Evolutionary conservation across 2,113 vertebrate species (phyloP).

Genomic region (Ameiurus melas): DNA sequence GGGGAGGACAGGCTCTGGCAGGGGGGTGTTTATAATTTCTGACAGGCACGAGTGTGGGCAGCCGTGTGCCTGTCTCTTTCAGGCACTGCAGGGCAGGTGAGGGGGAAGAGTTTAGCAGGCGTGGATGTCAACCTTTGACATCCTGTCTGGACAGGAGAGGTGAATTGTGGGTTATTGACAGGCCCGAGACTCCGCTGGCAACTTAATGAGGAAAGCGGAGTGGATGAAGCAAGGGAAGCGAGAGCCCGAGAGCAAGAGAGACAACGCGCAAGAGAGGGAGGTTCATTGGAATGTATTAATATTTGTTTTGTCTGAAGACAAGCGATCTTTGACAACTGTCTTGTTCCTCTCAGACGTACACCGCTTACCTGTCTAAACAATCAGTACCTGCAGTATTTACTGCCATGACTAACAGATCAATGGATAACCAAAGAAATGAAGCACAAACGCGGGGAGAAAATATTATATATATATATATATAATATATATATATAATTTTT

Average conservation of each 20-base stretch:
- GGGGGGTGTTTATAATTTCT: constrained; percentile 36
- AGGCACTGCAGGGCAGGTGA: constrained; percentile 39
- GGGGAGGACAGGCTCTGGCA: constrained; percentile 13
- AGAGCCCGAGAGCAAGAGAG: background rate
- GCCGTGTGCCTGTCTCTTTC: constrained; percentile 40
- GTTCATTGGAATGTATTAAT: constrained; percentile 24
- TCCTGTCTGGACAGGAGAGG: constrained; percentile 47
- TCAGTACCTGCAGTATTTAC: constrained; percentile 19
- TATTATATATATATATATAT: too few relatives aligned
- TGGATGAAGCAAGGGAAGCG: constrained; percentile 1
- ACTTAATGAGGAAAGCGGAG: constrained; percentile 28
- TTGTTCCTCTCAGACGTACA: constrained; percentile 21
- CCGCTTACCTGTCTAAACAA: constrained; percentile 26
- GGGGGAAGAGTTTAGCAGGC: constrained; percentile 46
- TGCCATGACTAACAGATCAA: background rate
- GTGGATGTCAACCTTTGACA: constrained; percentile 45
- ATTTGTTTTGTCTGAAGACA: constrained; percentile 37
- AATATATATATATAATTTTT: too few relatives aligned
- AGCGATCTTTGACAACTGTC: constrained; percentile 30
- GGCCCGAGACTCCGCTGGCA: constrained; percentile 32
- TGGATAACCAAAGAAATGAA: background rate
- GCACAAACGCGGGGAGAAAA: background rate
- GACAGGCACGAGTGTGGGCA: constrained; percentile 40
- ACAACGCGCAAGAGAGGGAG: background rate
- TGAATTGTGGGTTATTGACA: constrained; percentile 48